These are phyloP conservation scores for Notospermus geniculatus DNA, from an alignment of 1,140 invertebrate genomes.

Conservation along the genomic window DNA sequence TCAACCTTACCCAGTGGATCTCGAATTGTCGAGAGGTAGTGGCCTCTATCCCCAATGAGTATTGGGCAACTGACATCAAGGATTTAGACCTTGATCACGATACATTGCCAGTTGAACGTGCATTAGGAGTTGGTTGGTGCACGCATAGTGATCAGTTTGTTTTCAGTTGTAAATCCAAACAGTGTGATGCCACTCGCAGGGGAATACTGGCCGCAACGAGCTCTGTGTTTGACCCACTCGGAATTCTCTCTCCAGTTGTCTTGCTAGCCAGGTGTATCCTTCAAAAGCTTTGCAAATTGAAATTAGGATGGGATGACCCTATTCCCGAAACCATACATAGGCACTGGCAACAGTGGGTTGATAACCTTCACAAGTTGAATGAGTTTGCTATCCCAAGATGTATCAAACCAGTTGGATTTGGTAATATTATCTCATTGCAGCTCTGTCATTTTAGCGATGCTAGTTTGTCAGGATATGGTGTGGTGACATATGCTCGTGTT, in stretches of 20 bases:
- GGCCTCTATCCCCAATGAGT: slow-evolving; percentile 11
- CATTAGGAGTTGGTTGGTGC: slow-evolving; percentile 10
- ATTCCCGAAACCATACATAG: background rate
- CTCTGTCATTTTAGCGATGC: slow-evolving; percentile 28
- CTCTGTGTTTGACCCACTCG: slow-evolving; percentile 20
- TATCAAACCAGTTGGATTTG: slow-evolving; percentile 7
- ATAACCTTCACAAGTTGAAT: slow-evolving; percentile 6
- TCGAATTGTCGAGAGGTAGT: slow-evolving; percentile 12
- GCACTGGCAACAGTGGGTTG: slow-evolving; percentile 8
- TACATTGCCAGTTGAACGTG: background rate
- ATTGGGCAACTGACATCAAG: background rate
- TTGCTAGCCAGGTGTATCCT: slow-evolving; percentile 15
- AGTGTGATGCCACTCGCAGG: background rate
- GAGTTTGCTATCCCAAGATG: slow-evolving; percentile 4
- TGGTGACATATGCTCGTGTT: slow-evolving; percentile 22
- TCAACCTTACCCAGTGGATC: too few relatives aligned
- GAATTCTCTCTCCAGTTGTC: slow-evolving; percentile 15
- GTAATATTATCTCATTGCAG: background rate
- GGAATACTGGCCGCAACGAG: slow-evolving; percentile 14
- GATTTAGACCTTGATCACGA: background rate
- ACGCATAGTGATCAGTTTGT: slow-evolving; percentile 11
- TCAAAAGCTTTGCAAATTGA: slow-evolving; percentile 17
- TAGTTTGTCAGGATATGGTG: slow-evolving; percentile 20
- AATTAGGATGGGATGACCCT: too few relatives aligned
- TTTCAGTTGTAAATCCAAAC: background rate